Base-by-base conservation (phyloP, 1,140 invertebrate genomes). In the Cotesia vestalis region DNA sequence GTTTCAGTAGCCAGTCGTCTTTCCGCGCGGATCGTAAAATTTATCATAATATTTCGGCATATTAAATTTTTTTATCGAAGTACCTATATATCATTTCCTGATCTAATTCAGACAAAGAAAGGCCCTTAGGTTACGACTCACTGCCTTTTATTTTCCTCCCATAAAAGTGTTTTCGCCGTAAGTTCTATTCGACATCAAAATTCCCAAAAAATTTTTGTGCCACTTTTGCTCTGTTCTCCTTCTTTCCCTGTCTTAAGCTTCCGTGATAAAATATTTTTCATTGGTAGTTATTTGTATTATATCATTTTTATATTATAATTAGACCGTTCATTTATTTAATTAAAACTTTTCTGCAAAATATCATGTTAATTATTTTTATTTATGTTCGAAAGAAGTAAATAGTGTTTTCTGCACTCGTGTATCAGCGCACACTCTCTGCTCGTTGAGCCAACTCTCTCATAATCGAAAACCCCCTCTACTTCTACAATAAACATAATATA, bases 71-170 rank as follows among this genome's bases (percentile, higher is more conserved):
- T 35, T 62, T 46, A 46, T 46, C 60, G 34, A 35, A 11, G 36
- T 62, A 38, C 60, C 60, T 62, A 62, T 62, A 62, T 62, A 36
- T 62, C 60, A 62, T 62, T 62, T 62, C 60, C 34, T 62, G 60
- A 62, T 62, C 60, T 62, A 62, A 62, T 62, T 62, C 60, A 62
- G 60, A 62, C 60, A 40, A 62, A 62, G 60, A 14, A 36, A 35
- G 60, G 34, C 27, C 60, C 35, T 62, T 14, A 17, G 27, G 36
- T 62, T 62, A 34, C 60, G 36, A 3, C 60, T 62, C 60, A 62
- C 34, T 62, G 34, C 60, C 4, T 35, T 62, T 62, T 35, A 27
- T 62, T 62, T 35, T 62, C 27, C 11, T 9, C 36, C 27, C 38
- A 62, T 62, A 62, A 36, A 36, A 27, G 34, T 62, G 38, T 62